Evolutionary conservation across 2,888 invertebrate genomes (phyloP), one percentile per base, ranked within the genome.

Genomic region (Empis stercorea): DNA sequence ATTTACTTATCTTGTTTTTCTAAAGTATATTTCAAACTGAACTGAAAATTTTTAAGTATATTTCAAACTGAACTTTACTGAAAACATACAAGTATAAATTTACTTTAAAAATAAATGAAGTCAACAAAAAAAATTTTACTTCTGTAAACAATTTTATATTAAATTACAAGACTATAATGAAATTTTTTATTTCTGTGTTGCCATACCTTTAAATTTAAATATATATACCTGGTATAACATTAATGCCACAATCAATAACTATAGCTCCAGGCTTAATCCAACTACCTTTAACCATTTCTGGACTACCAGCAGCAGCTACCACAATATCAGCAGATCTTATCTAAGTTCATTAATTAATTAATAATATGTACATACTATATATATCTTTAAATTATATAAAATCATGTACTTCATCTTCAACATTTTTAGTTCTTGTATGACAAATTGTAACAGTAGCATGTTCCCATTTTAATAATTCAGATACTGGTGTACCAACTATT

Each of bases 261-360:
- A 99, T 84, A 14, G 97, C 95, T 5, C 97, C 96, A 0, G 91
- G 89, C 70, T 99, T 99, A 56, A 99, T 82, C 97, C 97, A 97
- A 52, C 85, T 85, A 0, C 86, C 92, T 64, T 87, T 87, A 2
- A 99, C 92, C 73, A 94, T 76, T 69, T 93, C 81, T 1, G 93
- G 74, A 57, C 81, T 78, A 0, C 97, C 97, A 59, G 97, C 91
- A 0, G 84, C 99, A 23, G 95, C 96, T n/a, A 99, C 89, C 45
- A 99, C 71, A 61, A 99, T 92, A 64, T 99, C 99, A 10, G 96
- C 97, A 55, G 76, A 74, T 54, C 78, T 77, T 3, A 79, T 76
- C 82, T 83, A 46, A 47, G 7, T 10, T 9, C 3, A 40, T 13
- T 20, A 14, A 41, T 2, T 6, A 30, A n/a, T 41, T 3, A 13